A percentile compares a stretch with the other conserved stretches of the same genome.
These are phyloP conservation scores for Tarsius wallacei DNA, from an alignment of 2,797 vertebrate genomes.

Conservation along the genomic window DNA sequence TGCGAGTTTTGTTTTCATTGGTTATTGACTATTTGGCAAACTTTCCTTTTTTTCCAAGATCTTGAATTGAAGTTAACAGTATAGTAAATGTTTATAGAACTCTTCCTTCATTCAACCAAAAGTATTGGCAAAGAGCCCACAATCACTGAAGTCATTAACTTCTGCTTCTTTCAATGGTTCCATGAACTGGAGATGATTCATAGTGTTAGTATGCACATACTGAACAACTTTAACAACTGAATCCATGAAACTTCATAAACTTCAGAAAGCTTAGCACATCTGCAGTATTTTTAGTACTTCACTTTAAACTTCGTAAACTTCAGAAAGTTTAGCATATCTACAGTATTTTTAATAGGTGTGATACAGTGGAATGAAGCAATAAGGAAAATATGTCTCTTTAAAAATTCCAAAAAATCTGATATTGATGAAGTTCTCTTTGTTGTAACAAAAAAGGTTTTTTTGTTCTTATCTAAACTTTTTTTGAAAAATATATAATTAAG, in stretches of 20 bases:
- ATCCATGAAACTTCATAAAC: neutral
- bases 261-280: neutral
- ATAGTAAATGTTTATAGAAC: neutral
- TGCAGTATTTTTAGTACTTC: neutral
- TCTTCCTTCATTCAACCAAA: neutral
- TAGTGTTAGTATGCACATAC: neutral
- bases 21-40: neutral
- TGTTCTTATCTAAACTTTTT: neutral
- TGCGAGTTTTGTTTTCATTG: neutral
- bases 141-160: neutral
- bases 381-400: neutral
- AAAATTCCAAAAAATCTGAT: neutral
- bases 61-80: neutral
- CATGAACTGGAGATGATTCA: neutral
- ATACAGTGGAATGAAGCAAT: neutral
- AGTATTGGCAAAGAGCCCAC: neutral
- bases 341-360: neutral
- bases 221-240: neutral
- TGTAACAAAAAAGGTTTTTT: neutral
- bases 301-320: neutral
- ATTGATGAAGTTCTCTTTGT: neutral
- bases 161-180: neutral
- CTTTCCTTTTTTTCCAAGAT: neutral
- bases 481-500: neutral
- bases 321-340: neutral